These are phyloP conservation scores for Ferdinandea cuprea DNA, from an alignment of 2,888 invertebrate species.

Conservation along the genomic window DNA sequence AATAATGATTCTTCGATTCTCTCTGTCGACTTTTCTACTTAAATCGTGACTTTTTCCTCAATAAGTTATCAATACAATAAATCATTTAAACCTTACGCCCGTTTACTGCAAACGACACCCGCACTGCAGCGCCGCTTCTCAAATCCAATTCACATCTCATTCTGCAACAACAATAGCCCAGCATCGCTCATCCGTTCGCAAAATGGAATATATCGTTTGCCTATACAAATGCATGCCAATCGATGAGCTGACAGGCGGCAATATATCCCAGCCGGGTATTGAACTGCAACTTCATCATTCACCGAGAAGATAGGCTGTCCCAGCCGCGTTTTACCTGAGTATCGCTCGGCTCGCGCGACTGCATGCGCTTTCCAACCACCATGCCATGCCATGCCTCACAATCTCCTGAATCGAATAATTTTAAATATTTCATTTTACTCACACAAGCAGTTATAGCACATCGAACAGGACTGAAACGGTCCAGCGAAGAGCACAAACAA, in stretches of 20 bases:
- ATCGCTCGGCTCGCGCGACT: slow-evolving; percentile 28
- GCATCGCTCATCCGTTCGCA: slow-evolving; percentile 45
- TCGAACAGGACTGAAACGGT: neutral
- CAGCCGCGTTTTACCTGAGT: slow-evolving; percentile 32
- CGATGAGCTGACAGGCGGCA: slow-evolving; percentile 58
- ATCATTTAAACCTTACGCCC: slow-evolving; percentile 14
- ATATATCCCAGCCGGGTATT: slow-evolving; percentile 57
- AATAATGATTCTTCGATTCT: too few species aligned
- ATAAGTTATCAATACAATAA: slow-evolving; percentile 12
- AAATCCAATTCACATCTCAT: slow-evolving; percentile 15
- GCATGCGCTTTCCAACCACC: neutral
- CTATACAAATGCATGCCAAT: slow-evolving; percentile 62
- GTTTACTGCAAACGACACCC: neutral
- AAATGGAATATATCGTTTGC: slow-evolving; percentile 24
- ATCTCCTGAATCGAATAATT: slow-evolving; percentile 39
- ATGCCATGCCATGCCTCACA: too few species aligned
- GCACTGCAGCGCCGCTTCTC: neutral
- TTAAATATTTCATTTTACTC: slow-evolving; percentile 63
- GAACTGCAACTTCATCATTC: slow-evolving; percentile 70
- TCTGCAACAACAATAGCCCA: slow-evolving; percentile 32
- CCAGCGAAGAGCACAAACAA: slow-evolving; percentile 9
- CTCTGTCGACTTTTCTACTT: too few species aligned
- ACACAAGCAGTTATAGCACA: slow-evolving; percentile 15
- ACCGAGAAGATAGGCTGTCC: slow-evolving; percentile 45
- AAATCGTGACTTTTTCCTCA: too few species aligned